Conservation (phyloP, 2,888 invertebrate genomes). For the Cistogaster globosa region DNA sequence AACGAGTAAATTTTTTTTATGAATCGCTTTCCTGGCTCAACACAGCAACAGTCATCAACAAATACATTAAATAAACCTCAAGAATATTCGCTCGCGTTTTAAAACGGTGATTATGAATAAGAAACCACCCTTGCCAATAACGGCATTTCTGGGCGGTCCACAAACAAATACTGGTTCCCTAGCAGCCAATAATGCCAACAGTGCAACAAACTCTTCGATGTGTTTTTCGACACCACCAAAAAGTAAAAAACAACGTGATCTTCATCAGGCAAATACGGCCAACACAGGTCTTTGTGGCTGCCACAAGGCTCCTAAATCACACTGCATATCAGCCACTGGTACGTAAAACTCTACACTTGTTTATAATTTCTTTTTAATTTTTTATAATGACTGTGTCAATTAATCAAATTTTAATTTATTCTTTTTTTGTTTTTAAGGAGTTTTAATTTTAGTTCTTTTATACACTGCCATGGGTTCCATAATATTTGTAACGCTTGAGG, state of each 20-base stretch:
- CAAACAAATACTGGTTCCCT: conserved; percentile 68
- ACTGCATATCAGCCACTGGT: conserved; percentile 83
- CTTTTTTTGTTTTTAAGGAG: conserved; percentile 76
- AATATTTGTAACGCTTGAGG: conserved; percentile 93
- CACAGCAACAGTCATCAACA: conserved; percentile 13
- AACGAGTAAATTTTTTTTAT: conserved; percentile 9
- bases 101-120: conserved; percentile 79
- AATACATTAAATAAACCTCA: conserved; percentile 34
- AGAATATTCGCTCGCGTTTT: conserved; percentile 43
- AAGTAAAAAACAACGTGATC: conserved; percentile 79
- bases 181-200: conserved; percentile 69
- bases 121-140: conserved; percentile 80
- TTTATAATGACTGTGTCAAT: neutral
- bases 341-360: conserved; percentile 49
- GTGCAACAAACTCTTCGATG: conserved; percentile 71
- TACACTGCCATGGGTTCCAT: conserved; percentile 97
- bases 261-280: conserved; percentile 72
- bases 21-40: neutral
- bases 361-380: neutral
- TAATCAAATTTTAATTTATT: neutral
- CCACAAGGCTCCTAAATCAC: conserved; percentile 82
- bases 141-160: conserved; percentile 78
- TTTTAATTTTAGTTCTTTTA: conserved; percentile 89
- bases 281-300: conserved; percentile 81
- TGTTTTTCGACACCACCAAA: conserved; percentile 75